Evolutionary conservation across 2,113 vertebrate species (phyloP), one percentile per base, ranked within the genome.

Genomic region (Sigmodon hispidus): DNA sequence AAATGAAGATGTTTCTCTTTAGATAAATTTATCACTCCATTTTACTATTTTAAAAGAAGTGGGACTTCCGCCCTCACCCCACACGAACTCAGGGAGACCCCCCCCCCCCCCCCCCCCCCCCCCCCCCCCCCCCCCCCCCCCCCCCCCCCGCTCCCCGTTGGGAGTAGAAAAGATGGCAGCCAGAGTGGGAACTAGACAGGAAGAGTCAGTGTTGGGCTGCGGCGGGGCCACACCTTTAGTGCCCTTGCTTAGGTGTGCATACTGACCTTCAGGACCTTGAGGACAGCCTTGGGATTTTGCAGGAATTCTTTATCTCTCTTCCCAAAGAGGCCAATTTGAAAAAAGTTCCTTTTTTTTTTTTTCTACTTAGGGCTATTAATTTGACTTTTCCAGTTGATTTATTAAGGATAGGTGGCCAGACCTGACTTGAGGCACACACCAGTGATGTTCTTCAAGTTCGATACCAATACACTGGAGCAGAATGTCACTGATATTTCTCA

Each of bases 401-500:
- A 81, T 26, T 81, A 21, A 81, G 77, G 50, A n/a, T 12, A 50
- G 77, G 34, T 75, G 10, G 7, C 50, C 50, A 57, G 79, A 40
- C 52, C 79, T 40, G 79, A 6, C 52, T 81, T 81, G 52, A 52
- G 52, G 43, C 52, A 59, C 11, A 16, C 52, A 59, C 3, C 3
- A 11, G 22, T 21, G n/a, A 3, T 57, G 21, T 24, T 21, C 21
- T 57, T 81, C 21, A 24, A 36, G 29, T 76, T 50, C 13, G 19
- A 21, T 22, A 57, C 13, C 31, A 79, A 55, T 12, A 79, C 8
- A 52, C 72, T 86, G 87, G 90, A 90, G 73, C 94, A 96, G 97
- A 97, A 96, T 34, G 92, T 93, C 95, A 95, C 83, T 93, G 96
- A 97, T 89, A 73, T 93, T 96, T 97, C 93, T 70, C 93, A 77